These are phyloP conservation scores for Eudemis profundana DNA, from an alignment of 2,888 invertebrate species.

Conservation along the genomic window DNA sequence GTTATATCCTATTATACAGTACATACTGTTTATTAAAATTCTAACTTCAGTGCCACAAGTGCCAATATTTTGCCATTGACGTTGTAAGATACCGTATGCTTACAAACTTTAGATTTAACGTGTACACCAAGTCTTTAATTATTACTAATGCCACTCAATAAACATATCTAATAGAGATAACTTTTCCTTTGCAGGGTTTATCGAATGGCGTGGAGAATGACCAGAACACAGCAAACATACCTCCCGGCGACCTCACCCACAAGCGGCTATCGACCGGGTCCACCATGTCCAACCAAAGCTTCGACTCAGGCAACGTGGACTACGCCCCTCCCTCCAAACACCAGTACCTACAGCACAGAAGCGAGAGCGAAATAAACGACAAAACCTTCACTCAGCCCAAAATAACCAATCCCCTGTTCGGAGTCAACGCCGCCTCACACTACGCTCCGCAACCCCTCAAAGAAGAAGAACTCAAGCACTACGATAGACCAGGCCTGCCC, in stretches of 20 bases:
- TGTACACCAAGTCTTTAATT: too few relatives aligned
- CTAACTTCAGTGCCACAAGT: too few relatives aligned
- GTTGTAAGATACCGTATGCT: too few relatives aligned
- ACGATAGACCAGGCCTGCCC: conserved; percentile 68
- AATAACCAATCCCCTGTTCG: conserved; percentile 77
- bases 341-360: conserved; percentile 62
- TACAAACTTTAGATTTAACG: too few relatives aligned
- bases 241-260: conserved; percentile 68
- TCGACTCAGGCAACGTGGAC: conserved; percentile 74
- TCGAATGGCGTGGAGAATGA: conserved; percentile 81
- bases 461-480: conserved; percentile 64
- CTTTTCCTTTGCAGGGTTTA: conserved; percentile 71
- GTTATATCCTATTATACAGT: too few relatives aligned
- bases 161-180: too few relatives aligned
- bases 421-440: conserved; percentile 80
- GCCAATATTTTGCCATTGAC: too few relatives aligned
- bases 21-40: too few relatives aligned
- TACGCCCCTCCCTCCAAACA: conserved; percentile 73
- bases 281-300: conserved; percentile 78
- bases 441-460: conserved; percentile 70
- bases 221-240: conserved; percentile 74
- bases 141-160: too few relatives aligned
- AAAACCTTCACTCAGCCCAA: conserved; percentile 66
- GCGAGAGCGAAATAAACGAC: conserved; percentile 65
- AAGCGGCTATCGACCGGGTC: conserved; percentile 79